Percentiles rank a stretch among this genome's conserved stretches.
These are phyloP conservation scores for Agrotis exclamationis DNA, from an alignment of 2,888 invertebrate genomes.

Conservation along the genomic window DNA sequence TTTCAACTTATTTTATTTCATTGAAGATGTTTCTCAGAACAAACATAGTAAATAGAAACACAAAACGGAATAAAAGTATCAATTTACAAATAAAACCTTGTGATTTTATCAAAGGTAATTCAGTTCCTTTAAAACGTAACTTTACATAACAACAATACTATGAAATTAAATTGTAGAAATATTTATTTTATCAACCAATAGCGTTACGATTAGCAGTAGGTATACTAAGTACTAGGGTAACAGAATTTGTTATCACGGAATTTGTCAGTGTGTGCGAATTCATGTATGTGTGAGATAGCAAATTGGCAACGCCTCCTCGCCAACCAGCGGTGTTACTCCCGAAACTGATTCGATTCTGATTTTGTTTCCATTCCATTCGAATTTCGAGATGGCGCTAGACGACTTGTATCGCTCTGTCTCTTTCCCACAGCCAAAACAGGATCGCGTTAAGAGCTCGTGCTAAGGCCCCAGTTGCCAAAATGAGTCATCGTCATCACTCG, in stretches of 20 bases:
- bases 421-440: too few relatives aligned
- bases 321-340: too few relatives aligned
- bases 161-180: conserved; percentile 13
- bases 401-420: too few relatives aligned
- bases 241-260: conserved; percentile 69
- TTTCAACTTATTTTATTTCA: conserved; percentile 42
- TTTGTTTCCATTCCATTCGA: too few relatives aligned
- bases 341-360: too few relatives aligned
- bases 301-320: conserved; percentile 85
- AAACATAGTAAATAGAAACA: conserved; percentile 2
- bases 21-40: conserved; percentile 9
- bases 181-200: conserved; percentile 39
- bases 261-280: conserved; percentile 74
- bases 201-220: conserved; percentile 60
- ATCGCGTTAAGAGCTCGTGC: too few relatives aligned
- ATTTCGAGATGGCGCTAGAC: too few relatives aligned
- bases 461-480: conserved; percentile 89
- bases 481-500: conserved; percentile 77
- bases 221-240: conserved; percentile 78
- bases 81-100: background rate
- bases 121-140: conserved; percentile 7
- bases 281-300: conserved; percentile 71
- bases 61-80: background rate
- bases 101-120: conserved; percentile 11
- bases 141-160: conserved; percentile 2